phyloP scores from a whole-genome alignment of 2,797 vertebrate genomes.

The Sebastes cheni region DNA sequence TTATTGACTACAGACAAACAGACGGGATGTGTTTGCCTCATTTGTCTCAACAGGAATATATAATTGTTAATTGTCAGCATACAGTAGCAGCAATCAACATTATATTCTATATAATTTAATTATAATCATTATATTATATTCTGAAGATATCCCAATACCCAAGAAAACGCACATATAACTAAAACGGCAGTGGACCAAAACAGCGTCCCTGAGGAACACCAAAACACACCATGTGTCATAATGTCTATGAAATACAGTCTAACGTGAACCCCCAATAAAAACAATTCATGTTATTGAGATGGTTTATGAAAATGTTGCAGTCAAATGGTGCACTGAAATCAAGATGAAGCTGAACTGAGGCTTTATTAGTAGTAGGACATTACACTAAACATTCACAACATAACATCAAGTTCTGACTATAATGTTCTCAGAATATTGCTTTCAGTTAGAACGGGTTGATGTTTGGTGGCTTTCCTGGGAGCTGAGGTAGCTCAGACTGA shows the following conservation, averaged over 20 bases:
- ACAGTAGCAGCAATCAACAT: neutral
- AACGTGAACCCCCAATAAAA: neutral
- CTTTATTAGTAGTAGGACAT: neutral
- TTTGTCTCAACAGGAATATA: neutral
- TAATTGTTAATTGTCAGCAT: neutral
- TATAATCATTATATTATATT: neutral
- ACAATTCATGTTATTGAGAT: neutral
- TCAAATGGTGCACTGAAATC: neutral
- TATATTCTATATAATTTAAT: neutral
- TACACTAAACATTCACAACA: neutral
- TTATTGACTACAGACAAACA: neutral
- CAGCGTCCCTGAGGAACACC: neutral
- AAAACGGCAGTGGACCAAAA: no score
- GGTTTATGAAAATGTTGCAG: neutral
- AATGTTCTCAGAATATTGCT: neutral
- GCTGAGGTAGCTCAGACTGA: neutral
- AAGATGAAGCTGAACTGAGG: neutral
- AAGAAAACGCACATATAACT: neutral
- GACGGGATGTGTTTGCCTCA: neutral
- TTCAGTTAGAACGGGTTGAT: neutral
- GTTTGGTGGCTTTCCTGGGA: neutral
- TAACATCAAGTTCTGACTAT: neutral
- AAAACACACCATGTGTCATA: neutral
- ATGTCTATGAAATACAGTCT: neutral
- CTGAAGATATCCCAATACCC: neutral